Evolutionary conservation across 2,113 vertebrate genomes (phyloP).

Genomic region (Triplophysa rosa): DNA sequence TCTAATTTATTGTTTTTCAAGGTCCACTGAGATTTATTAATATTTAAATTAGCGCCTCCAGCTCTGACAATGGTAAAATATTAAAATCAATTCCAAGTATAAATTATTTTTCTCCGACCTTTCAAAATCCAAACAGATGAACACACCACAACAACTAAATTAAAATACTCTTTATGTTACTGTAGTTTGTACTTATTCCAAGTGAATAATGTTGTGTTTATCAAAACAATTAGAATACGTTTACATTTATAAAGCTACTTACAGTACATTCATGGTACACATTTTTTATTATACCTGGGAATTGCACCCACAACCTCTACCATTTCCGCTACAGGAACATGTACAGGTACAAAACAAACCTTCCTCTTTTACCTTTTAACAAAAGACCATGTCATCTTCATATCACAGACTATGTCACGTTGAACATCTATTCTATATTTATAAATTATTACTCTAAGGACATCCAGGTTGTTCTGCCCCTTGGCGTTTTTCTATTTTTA

Average conservation of each 20-base stretch:
- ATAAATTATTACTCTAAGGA: background rate
- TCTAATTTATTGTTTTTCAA: slow-evolving; percentile 41
- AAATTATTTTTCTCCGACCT: slow-evolving; percentile 9
- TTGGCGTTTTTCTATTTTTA: slow-evolving; percentile 28
- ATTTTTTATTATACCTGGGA: no score
- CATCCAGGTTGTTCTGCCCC: slow-evolving; percentile 19
- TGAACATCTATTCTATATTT: slow-evolving; percentile 15
- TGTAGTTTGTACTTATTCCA: background rate
- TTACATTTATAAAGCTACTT: no score
- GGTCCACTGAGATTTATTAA: slow-evolving; percentile 42
- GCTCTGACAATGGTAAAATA: slow-evolving; percentile 36
- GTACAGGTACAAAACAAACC: background rate
- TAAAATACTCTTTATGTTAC: background rate
- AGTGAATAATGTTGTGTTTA: background rate
- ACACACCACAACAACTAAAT: slow-evolving; percentile 7
- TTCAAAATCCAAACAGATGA: background rate
- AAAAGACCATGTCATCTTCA: background rate
- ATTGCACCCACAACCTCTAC: no score
- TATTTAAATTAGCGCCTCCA: slow-evolving; percentile 28
- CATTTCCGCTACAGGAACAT: no score
- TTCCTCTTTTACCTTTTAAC: background rate
- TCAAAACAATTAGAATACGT: background rate
- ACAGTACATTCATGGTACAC: no score
- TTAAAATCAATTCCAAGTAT: slow-evolving; percentile 1
- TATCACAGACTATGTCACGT: background rate